Base-by-base conservation (phyloP, 2,797 vertebrate genomes). In the Myripristis murdjan region DNA sequence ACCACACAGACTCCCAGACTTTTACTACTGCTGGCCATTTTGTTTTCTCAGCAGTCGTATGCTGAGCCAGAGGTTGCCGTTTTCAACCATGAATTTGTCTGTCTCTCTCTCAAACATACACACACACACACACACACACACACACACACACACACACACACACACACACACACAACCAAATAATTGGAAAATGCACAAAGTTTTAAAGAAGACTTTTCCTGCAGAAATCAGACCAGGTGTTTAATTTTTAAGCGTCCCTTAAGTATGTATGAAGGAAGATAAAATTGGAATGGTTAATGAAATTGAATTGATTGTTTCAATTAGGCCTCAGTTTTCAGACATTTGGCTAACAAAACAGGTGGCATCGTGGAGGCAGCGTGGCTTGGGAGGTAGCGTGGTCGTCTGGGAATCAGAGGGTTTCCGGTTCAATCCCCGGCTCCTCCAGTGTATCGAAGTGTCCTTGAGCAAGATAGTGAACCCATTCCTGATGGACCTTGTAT, bases 131-230 rank as follows among this genome's bases (percentile, higher is more conserved):
- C n/a, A n/a, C n/a, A n/a, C n/a, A n/a, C n/a, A n/a, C n/a, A n/a
- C n/a, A n/a, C n/a, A n/a, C n/a, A n/a, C n/a, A n/a, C n/a, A n/a
- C n/a, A n/a, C n/a, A n/a, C n/a, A n/a, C n/a, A n/a, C n/a, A n/a
- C n/a, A n/a, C n/a, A n/a, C n/a, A 9, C 12, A 61, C 18, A 61
- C 22, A 18, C 15, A 28, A 12, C 28, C 52, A 3, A 7, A 47
- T 12, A 22, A 20, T 55, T 24, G 20, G 20, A 43, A 41, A 60
- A 60, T 49, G 18, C 52, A 65, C 20, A 59, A 9, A 1, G 1
- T 70, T 14, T 53, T 28, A 47, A 73, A 43, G 58, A n/a, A 55
- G 18, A 65, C 57, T 47, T 22, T 46, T 8, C 54, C 52, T 14
- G 11, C 2, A 39, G 18, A 37, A 46, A 16, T 10, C 31, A 15